phyloP scores from a whole-genome alignment of 2,888 invertebrate genomes.

The Dilophus febrilis region DNA sequence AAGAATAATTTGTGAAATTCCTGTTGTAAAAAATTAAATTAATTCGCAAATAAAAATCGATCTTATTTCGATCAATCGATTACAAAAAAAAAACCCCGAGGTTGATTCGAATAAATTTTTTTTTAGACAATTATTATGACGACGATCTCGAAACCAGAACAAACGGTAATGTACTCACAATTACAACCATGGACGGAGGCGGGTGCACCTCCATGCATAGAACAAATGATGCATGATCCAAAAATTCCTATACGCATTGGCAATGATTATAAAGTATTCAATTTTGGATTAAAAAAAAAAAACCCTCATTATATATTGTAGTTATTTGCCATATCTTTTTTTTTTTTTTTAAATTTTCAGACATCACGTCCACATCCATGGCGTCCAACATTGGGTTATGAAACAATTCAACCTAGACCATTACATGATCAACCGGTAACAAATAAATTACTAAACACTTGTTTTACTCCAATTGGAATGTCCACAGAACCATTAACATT shows the following conservation, averaged over 20 bases:
- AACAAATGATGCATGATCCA: slow-evolving; percentile 43
- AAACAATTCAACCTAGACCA: slow-evolving; percentile 42
- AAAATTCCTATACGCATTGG: slow-evolving; percentile 46
- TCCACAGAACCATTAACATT: slow-evolving; percentile 59
- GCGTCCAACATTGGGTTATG: slow-evolving; percentile 57
- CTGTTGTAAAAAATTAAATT: no score
- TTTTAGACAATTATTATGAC: no score
- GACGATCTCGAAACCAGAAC: slow-evolving; percentile 16
- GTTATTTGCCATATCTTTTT: no score
- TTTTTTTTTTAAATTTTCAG: slow-evolving; percentile 21
- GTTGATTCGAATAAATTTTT: no score
- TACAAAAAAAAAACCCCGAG: no score
- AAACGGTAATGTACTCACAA: slow-evolving; percentile 35
- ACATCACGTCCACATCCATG: slow-evolving; percentile 25
- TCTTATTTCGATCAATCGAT: no score
- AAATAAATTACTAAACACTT: slow-evolving; percentile 55
- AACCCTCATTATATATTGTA: no score
- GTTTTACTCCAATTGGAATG: slow-evolving; percentile 37
- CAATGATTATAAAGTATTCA: slow-evolving; percentile 44
- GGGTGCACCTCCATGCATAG: slow-evolving; percentile 43
- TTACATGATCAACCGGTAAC: background rate
- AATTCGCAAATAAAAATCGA: background rate
- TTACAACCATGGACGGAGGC: slow-evolving; percentile 60
- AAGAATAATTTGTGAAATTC: no score
- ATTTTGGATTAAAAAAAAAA: no score